Base-by-base conservation (phyloP, 2,113 vertebrate genomes). In the Dermatemys mawii region DNA sequence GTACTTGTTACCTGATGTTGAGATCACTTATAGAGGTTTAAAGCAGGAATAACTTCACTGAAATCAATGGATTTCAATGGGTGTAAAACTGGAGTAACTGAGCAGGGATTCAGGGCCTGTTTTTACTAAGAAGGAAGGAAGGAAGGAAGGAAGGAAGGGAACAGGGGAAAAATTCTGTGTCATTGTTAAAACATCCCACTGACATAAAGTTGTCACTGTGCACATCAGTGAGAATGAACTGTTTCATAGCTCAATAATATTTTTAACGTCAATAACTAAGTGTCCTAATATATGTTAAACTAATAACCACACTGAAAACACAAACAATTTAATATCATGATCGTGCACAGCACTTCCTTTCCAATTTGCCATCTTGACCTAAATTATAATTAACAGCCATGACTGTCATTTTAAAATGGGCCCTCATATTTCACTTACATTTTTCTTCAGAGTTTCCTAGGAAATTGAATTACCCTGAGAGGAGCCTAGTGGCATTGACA, bases 381-480 rank as follows among this genome's bases (percentile, higher is more conserved):
- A 55, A 51, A 60, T 27, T 29, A 29, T 46, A 86, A 86, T 73
- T 38, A 75, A 63, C 41, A 54, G 27, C 79, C 35, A 7, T 63
- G 24, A 29, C 76, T 29, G 29, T 32, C 51, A 5, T 44, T 90
- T 86, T 83, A 82, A 81, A 11, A 41, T 8, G 73, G 78, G n/a
- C 83, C 55, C 12, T n/a, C 32, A 51, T 29, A 49, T 48, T 67
- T 53, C 70, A 53, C 21, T 67, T 26, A 44, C 49, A 79, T 73
- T 80, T 32, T 48, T 44, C 16, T 44, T 80, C 49, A 51, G 44
- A 54, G 67, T 78, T 87, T 83, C 55, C 70, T 54, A 79, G 80
- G 41, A 75, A 90, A 90, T 73, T 87, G 51, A 87, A 73, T 83
- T 54, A 93, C 51, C 26, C 46, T 50, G 80, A 49, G 26, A 75